Percentiles rank a stretch among this genome's conserved stretches.
Conservation (phyloP, 2,888 invertebrate genomes). For the Molorchus minor region DNA sequence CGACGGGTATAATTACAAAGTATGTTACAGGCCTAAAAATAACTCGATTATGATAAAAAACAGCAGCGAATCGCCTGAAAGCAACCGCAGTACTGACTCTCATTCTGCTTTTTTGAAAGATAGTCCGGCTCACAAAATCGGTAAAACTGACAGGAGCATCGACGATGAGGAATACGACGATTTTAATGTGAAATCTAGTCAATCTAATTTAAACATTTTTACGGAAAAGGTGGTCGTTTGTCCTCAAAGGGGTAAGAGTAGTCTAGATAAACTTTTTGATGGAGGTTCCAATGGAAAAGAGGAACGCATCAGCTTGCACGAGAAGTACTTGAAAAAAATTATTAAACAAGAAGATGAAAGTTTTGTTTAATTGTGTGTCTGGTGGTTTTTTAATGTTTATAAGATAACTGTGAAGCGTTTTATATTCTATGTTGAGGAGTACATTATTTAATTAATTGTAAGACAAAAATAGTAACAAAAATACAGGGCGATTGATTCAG, state of each 20-base stretch:
- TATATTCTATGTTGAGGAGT: no score
- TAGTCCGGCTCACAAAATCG: constrained; percentile 29
- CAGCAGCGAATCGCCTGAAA: constrained; percentile 62
- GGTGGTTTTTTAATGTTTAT: neutral
- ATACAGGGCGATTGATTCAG: no score
- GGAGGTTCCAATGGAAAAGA: constrained; percentile 35
- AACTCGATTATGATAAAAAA: constrained; percentile 56
- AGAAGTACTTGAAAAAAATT: constrained; percentile 43
- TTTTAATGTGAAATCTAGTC: constrained; percentile 23
- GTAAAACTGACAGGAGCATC: constrained; percentile 29
- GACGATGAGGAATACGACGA: constrained; percentile 45
- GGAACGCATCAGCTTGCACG: constrained; percentile 44
- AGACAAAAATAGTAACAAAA: no score
- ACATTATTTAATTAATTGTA: no score
- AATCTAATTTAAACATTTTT: constrained; percentile 45
- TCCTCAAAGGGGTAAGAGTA: constrained; percentile 30
- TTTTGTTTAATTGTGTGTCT: constrained; percentile 43
- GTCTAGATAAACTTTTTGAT: constrained; percentile 40
- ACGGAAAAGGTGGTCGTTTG: constrained; percentile 49
- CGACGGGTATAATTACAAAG: constrained; percentile 56
- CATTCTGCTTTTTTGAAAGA: constrained; percentile 38
- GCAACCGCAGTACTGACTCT: constrained; percentile 67
- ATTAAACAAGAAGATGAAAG: constrained; percentile 48
- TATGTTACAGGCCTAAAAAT: constrained; percentile 55
- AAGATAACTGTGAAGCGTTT: neutral